Percentiles rank a stretch among this genome's conserved stretches.
Conservation (phyloP, 1,140 invertebrate genomes). For the Arion vulgaris region DNA sequence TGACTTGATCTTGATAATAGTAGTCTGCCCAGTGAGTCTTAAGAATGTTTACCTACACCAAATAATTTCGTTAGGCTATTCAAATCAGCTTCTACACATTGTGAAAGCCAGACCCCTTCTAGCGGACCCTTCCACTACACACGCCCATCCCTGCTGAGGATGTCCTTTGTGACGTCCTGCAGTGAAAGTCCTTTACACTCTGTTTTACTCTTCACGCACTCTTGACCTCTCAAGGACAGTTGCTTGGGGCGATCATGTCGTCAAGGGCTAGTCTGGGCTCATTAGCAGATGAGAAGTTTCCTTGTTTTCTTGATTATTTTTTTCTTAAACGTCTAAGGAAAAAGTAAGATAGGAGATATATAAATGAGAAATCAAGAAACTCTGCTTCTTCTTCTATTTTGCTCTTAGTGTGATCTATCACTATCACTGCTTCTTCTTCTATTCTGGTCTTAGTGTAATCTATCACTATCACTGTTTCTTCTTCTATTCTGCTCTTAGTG, state of each 20-base stretch:
- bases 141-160: not conserved
- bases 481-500: too few relatives aligned
- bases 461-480: too few relatives aligned
- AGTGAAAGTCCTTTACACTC: constrained; percentile 14
- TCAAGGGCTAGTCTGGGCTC: not conserved
- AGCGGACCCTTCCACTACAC: not conserved
- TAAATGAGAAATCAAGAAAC: too few relatives aligned
- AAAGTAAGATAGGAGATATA: too few relatives aligned
- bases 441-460: too few relatives aligned
- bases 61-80: not conserved
- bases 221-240: constrained; percentile 15
- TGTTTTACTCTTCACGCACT: constrained; percentile 11
- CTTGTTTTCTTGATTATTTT: not conserved
- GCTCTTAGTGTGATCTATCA: too few relatives aligned
- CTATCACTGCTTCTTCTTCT: too few relatives aligned
- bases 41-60: constrained; percentile 2
- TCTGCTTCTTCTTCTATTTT: too few relatives aligned
- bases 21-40: not conserved
- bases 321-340: too few relatives aligned
- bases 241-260: not conserved
- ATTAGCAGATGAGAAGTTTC: not conserved
- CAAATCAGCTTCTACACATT: not conserved
- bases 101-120: not conserved
- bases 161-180: not conserved
- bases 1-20: not conserved